Evolutionary conservation across 2,113 vertebrate genomes (phyloP).

Genomic region (Smithornis capensis): DNA sequence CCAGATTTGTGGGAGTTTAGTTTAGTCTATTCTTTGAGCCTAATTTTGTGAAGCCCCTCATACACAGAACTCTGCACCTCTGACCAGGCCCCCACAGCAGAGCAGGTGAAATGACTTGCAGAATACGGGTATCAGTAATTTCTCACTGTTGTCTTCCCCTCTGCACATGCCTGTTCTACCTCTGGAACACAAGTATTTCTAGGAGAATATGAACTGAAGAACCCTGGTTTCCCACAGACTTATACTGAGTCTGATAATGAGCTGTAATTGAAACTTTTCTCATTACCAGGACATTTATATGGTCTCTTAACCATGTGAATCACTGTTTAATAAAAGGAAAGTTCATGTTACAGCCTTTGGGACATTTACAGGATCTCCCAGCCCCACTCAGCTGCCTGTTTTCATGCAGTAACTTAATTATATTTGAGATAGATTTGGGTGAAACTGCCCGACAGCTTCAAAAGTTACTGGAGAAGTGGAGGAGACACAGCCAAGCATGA

Average conservation of each 20-base stretch:
- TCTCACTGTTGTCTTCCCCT: background rate
- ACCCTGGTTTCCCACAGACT: slow-evolving; percentile 9
- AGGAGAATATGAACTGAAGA: background rate
- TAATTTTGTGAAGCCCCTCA: background rate
- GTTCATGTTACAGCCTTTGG: slow-evolving; percentile 58
- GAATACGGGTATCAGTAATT: background rate
- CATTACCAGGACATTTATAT: slow-evolving; percentile 44
- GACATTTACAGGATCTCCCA: slow-evolving; percentile 33
- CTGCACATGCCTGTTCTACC: background rate
- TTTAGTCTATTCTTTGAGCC: background rate
- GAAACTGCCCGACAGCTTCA: slow-evolving; percentile 54
- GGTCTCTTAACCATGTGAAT: slow-evolving; percentile 43
- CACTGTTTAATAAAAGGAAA: slow-evolving; percentile 34
- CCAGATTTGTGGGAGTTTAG: background rate
- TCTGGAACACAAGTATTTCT: background rate
- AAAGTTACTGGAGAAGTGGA: slow-evolving; percentile 54
- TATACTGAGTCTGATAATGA: slow-evolving; percentile 26
- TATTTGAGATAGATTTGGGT: slow-evolving; percentile 23
- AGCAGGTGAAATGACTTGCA: background rate
- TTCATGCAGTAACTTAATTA: slow-evolving; percentile 42
- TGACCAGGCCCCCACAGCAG: background rate
- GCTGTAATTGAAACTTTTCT: slow-evolving; percentile 55
- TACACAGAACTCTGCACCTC: background rate
- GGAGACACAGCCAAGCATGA: slow-evolving; percentile 45
- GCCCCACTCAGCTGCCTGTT: slow-evolving; percentile 30